These are phyloP conservation scores for Eurois occulta DNA, from an alignment of 2,888 invertebrate genomes.

Conservation along the genomic window DNA sequence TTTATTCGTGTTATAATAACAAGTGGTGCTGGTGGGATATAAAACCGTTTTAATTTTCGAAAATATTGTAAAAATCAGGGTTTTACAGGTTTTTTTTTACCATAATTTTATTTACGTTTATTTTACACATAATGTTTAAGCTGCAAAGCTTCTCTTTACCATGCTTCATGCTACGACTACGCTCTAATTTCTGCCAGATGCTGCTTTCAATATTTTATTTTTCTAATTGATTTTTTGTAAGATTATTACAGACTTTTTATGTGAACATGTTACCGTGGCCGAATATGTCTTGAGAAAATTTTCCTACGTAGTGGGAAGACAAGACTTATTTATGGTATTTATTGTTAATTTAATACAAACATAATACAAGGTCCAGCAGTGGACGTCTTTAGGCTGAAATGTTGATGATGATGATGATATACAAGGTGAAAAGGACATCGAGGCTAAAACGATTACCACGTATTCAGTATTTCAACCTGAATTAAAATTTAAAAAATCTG, in stretches of 20 bases:
- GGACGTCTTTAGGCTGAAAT: too few species aligned
- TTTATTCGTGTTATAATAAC: constrained; percentile 79
- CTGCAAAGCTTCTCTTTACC: constrained; percentile 61
- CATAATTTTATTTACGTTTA: constrained; percentile 41
- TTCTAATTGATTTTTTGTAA: neutral
- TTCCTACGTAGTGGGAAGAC: neutral
- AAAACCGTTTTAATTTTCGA: constrained; percentile 56
- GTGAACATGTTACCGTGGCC: neutral
- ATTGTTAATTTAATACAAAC: too few species aligned
- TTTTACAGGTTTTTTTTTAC: constrained; percentile 35
- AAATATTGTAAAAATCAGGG: constrained; percentile 50
- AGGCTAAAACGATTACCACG: too few species aligned
- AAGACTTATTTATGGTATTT: neutral
- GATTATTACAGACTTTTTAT: constrained; percentile 65
- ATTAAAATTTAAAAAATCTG: too few species aligned
- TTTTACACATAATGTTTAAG: constrained; percentile 60
- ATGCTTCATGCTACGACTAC: constrained; percentile 71
- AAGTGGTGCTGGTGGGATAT: constrained; percentile 86
- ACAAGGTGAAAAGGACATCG: too few species aligned
- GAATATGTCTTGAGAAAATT: neutral
- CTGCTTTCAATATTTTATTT: neutral
- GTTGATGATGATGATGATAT: too few species aligned
- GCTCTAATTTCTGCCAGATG: constrained; percentile 34
- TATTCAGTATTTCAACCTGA: too few species aligned
- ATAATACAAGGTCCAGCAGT: too few species aligned